phyloP scores from a whole-genome alignment of 2,113 vertebrate genomes.

The Felis catus region DNA sequence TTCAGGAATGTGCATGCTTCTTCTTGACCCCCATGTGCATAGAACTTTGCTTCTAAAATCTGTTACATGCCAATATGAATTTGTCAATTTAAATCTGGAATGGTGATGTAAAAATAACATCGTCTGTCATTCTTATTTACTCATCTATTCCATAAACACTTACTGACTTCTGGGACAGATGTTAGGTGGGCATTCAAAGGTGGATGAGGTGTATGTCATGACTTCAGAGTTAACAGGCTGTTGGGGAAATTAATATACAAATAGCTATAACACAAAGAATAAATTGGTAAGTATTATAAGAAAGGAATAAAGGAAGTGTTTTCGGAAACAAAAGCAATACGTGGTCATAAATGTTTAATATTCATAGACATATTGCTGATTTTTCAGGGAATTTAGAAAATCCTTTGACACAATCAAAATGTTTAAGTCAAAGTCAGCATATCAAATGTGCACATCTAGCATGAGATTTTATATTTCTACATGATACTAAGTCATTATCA shows the following conservation, averaged over 20 bases:
- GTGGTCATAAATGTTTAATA: neutral
- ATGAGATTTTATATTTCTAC: neutral
- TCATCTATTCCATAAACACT: neutral
- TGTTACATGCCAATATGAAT: neutral
- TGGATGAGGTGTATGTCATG: neutral
- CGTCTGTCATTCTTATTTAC: neutral
- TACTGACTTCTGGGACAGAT: neutral
- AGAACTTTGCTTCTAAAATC: neutral
- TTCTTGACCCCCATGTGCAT: neutral
- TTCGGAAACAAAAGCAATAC: neutral
- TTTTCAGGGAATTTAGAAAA: conserved; percentile 5
- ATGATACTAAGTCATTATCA: neutral
- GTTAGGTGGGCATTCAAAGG: neutral
- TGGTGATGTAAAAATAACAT: neutral
- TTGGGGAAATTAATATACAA: neutral
- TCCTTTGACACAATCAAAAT: neutral
- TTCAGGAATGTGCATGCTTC: neutral
- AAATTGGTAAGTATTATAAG: neutral
- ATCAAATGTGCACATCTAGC: neutral
- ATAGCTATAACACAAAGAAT: neutral
- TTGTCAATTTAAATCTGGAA: neutral
- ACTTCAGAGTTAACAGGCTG: neutral
- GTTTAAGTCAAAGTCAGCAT: neutral
- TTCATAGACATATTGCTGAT: neutral
- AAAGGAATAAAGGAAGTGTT: neutral